phyloP scores from a whole-genome alignment of 2,888 invertebrate species.

The Dryocosmus kuriphilus region DNA sequence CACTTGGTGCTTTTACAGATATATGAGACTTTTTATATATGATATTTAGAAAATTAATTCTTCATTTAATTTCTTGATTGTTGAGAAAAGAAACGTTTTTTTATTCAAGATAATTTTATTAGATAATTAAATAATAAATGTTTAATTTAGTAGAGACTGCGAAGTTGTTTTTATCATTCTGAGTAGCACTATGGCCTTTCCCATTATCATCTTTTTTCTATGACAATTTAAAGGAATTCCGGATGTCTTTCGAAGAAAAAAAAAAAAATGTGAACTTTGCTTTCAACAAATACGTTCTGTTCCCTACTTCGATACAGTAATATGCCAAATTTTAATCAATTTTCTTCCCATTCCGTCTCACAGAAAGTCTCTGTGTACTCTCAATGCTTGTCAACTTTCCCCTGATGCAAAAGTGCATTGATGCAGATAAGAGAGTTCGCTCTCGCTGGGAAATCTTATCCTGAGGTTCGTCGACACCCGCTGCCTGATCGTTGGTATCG shows the following conservation, averaged over 20 bases:
- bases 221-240: too few relatives aligned
- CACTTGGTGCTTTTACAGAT: slow-evolving; percentile 1
- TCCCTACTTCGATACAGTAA: too few relatives aligned
- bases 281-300: too few relatives aligned
- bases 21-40: slow-evolving; percentile 11
- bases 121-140: too few relatives aligned
- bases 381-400: background rate
- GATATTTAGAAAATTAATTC: background rate
- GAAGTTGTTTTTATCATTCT: too few relatives aligned
- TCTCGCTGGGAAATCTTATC: slow-evolving; percentile 32
- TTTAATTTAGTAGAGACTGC: too few relatives aligned
- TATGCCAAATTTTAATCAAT: too few relatives aligned
- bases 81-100: background rate
- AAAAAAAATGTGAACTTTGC: too few relatives aligned
- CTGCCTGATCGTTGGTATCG: slow-evolving; percentile 48
- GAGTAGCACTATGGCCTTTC: too few relatives aligned
- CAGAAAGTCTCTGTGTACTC: background rate
- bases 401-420: slow-evolving; percentile 11
- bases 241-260: too few relatives aligned
- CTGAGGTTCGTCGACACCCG: slow-evolving; percentile 31
- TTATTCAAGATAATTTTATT: too few relatives aligned
- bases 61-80: background rate
- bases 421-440: slow-evolving; percentile 24
- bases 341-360: background rate
- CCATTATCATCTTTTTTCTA: too few relatives aligned